Evolutionary conservation across 2,797 vertebrate species (phyloP), one percentile per base, ranked within the genome.

Genomic region (Enteromius argenteus): DNA sequence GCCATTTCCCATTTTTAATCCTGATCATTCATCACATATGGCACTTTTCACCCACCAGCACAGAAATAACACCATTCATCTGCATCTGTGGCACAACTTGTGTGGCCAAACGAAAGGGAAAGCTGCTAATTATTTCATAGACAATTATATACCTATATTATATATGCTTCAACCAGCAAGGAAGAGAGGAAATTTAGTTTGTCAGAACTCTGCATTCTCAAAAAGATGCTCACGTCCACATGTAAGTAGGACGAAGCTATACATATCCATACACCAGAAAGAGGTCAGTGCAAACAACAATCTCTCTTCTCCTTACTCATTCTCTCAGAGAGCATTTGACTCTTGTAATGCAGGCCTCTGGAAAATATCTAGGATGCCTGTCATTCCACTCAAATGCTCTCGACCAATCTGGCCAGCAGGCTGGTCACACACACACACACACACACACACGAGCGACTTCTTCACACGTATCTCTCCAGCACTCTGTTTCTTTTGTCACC

Each of bases 301-400:
- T 81, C 81, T 67, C 46, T 76, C 14, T 79, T 42, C 44, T 58
- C 69, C 51, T 27, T 74, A 0, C 68, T 74, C 44, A 68, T 79
- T 53, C 32, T 84, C 23, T 86, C 30, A 37, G 27, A 72, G 82
- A 88, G 89, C 81, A 80, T 88, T 90, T 84, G 88, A 88, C 89
- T 90, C 90, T 90, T 88, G 85, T 86, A 90, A 91, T 91, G 88
- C 91, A 89, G 89, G 88, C 91, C 89, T 90, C 92, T 95, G 94
- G 94, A 95, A 93, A 94, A 94, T 88, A 91, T 93, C 92, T 91
- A 90, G 91, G 91, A 95, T 95, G 91, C 92, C 94, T 93, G 90
- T 94, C 95, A 94, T 95, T 95, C 94, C 91, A 93, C 90, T 80
- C 87, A 75, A 87, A 90, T 89, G 92, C 91, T 84, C 72, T 84